Conservation (phyloP, 2,797 vertebrate species). For the Pelodytes ibericus region DNA sequence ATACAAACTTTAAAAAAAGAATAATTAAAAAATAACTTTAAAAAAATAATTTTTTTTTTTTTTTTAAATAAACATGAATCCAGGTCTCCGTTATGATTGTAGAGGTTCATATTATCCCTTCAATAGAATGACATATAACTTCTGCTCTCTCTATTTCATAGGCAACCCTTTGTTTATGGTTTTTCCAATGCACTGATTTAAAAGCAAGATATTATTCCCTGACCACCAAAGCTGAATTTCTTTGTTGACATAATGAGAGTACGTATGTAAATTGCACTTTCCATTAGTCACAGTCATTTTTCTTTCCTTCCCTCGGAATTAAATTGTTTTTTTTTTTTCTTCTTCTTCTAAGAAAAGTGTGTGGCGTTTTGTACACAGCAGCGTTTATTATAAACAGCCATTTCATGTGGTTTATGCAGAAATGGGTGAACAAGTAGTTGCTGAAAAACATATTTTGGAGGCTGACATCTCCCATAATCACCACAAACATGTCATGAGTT, state of each 20-base stretch:
- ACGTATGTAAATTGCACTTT: conserved; percentile 11
- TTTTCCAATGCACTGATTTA: conserved; percentile 3
- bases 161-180: neutral
- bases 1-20: too few relatives aligned
- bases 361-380: neutral
- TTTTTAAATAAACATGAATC: too few relatives aligned
- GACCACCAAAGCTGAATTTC: conserved; percentile 33
- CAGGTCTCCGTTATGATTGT: too few relatives aligned
- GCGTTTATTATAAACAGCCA: neutral
- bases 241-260: conserved; percentile 14
- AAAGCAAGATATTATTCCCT: conserved; percentile 21
- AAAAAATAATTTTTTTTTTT: too few relatives aligned
- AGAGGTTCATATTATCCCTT: neutral
- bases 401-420: too few relatives aligned
- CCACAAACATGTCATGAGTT: too few relatives aligned
- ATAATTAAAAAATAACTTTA: too few relatives aligned
- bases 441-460: too few relatives aligned
- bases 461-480: too few relatives aligned
- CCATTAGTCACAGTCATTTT: conserved; percentile 44
- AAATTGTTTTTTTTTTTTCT: too few relatives aligned
- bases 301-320: neutral
- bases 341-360: neutral
- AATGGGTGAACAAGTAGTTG: too few relatives aligned
- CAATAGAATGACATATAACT: neutral
- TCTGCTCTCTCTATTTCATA: neutral